phyloP scores from a whole-genome alignment of 1,140 invertebrate genomes.

The Coelopa frigida region DNA sequence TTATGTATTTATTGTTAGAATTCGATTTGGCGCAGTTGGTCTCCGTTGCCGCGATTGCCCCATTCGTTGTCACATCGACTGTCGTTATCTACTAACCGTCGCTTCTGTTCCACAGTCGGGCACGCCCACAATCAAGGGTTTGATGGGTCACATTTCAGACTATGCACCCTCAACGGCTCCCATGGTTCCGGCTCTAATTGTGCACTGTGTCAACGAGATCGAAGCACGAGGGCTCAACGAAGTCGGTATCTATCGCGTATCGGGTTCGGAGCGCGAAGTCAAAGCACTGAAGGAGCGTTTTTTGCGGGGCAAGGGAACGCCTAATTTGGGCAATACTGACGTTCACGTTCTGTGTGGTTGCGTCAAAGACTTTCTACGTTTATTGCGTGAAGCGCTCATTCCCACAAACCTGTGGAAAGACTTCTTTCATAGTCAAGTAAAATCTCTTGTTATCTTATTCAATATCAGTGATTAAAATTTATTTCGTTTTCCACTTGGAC shows the following conservation, averaged over 20 bases:
- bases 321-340: slow-evolving; percentile 63
- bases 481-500: no score
- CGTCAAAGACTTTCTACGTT: slow-evolving; percentile 77
- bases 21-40: slow-evolving; percentile 67
- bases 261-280: slow-evolving; percentile 76
- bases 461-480: no score
- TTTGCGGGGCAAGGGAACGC: slow-evolving; percentile 62
- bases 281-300: slow-evolving; percentile 78
- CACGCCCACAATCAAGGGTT: slow-evolving; percentile 34
- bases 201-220: slow-evolving; percentile 91
- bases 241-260: slow-evolving; percentile 85
- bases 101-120: slow-evolving; percentile 60
- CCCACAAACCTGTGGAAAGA: slow-evolving; percentile 64
- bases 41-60: slow-evolving; percentile 71
- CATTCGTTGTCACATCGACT: slow-evolving; percentile 63
- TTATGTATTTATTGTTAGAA: slow-evolving; percentile 48
- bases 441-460: no score
- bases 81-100: slow-evolving; percentile 65
- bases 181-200: slow-evolving; percentile 86
- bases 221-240: slow-evolving; percentile 77
- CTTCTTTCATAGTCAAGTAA: no score
- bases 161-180: slow-evolving; percentile 73
- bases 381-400: slow-evolving; percentile 74
- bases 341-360: slow-evolving; percentile 76
- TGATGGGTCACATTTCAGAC: slow-evolving; percentile 69